Evolutionary conservation across 2,113 vertebrate species (phyloP).

Genomic region (Hucho hucho): DNA sequence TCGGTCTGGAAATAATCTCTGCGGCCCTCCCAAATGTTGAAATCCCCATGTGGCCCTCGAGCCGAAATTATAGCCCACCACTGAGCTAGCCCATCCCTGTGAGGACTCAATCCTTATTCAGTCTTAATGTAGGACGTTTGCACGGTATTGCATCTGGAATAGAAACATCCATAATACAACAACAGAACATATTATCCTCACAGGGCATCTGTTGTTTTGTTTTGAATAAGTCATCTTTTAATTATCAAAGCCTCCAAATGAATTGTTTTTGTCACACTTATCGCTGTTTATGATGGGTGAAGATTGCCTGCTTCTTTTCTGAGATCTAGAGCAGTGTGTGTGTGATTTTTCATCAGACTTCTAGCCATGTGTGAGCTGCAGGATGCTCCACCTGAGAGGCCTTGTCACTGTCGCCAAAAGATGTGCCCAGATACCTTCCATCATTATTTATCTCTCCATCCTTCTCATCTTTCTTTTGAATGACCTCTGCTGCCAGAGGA

Average conservation of each 20-base stretch:
- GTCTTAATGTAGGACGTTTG: neutral
- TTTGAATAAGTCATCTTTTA: neutral
- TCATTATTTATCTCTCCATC: constrained; percentile 26
- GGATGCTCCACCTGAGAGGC: constrained; percentile 33
- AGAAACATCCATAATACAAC: neutral
- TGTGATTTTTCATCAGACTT: neutral
- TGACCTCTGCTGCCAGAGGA: constrained; percentile 26
- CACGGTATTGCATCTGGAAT: neutral
- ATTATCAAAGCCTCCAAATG: constrained; percentile 9
- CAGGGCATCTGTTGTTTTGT: neutral
- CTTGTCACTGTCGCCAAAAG: constrained; percentile 41
- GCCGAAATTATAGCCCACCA: too few species aligned
- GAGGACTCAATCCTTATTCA: neutral
- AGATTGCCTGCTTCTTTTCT: neutral
- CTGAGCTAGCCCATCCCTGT: too few species aligned
- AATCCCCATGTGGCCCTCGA: too few species aligned
- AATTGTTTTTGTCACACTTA: neutral
- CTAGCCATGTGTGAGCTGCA: constrained; percentile 6
- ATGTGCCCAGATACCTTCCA: constrained; percentile 24
- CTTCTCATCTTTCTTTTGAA: constrained; percentile 20
- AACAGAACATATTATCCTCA: neutral
- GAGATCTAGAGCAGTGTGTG: neutral
- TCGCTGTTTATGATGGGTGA: neutral
- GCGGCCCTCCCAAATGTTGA: too few species aligned
- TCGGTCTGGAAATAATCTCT: too few species aligned